Percentiles rank a stretch among this genome's conserved stretches.
phyloP scores from a whole-genome alignment of 30 jellyfish, hydroid and myxozoan species.

The Clytia hemisphaerica region DNA sequence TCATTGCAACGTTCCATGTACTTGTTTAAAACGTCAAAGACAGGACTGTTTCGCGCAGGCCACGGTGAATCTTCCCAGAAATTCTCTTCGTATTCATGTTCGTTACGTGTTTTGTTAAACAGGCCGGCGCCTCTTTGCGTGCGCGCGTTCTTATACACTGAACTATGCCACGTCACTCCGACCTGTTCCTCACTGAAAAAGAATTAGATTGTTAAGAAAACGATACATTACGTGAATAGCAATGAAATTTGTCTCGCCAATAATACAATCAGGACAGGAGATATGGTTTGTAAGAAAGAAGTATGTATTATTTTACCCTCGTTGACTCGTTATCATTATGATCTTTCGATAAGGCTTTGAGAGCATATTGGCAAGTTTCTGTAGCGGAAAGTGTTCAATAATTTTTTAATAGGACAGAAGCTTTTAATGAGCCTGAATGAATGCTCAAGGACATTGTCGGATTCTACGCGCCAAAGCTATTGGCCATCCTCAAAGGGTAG shows the following conservation, averaged over 20 bases:
- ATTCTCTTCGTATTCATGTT: background rate
- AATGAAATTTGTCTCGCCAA: background rate
- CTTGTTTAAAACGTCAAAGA: conserved; percentile 40
- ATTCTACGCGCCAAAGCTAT: too few relatives aligned
- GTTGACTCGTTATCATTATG: too few relatives aligned
- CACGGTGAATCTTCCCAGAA: conserved; percentile 74
- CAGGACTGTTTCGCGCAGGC: conserved; percentile 73
- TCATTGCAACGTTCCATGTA: conserved; percentile 79
- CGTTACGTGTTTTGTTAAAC: conserved; percentile 36
- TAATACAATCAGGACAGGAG: too few relatives aligned
- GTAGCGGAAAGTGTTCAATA: too few relatives aligned
- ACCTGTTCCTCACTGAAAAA: conserved; percentile 35
- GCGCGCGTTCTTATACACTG: conserved; percentile 42
- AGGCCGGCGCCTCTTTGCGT: conserved; percentile 51
- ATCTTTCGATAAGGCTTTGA: too few relatives aligned
- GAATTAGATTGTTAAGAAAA: background rate
- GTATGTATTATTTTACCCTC: too few relatives aligned
- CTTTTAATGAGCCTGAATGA: too few relatives aligned
- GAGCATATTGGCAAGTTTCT: too few relatives aligned
- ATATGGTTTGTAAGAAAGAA: too few relatives aligned
- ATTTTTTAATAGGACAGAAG: too few relatives aligned
- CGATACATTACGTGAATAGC: background rate
- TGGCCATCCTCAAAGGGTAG: too few relatives aligned
- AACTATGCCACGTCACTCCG: conserved; percentile 77
- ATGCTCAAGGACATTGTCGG: too few relatives aligned